Conservation (phyloP, 2,113 vertebrate species). For the Elgaria multicarinata region DNA sequence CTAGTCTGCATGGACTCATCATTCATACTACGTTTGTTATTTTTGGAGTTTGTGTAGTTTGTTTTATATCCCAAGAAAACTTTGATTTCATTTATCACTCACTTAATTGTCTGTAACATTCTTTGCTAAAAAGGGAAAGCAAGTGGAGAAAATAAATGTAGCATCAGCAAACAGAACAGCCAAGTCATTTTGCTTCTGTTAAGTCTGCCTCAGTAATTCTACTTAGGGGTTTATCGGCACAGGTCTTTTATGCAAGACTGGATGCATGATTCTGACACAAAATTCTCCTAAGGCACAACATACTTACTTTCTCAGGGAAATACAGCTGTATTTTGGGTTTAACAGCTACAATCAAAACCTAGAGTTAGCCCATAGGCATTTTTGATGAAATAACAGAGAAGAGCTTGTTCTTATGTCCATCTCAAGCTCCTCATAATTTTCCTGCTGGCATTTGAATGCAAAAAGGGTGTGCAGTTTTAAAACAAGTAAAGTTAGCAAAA, state of each 20-base stretch:
- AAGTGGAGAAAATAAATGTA: slow-evolving; percentile 39
- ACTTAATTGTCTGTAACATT: slow-evolving; percentile 73
- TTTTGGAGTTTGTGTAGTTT: slow-evolving; percentile 65
- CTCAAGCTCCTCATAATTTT: slow-evolving; percentile 6
- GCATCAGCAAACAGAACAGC: slow-evolving; percentile 42
- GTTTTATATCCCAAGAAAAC: slow-evolving; percentile 64
- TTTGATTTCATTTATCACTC: slow-evolving; percentile 71
- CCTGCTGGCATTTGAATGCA: not conserved
- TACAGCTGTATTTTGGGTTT: slow-evolving; percentile 9
- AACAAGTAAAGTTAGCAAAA: not conserved
- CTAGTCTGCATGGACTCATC: slow-evolving; percentile 53
- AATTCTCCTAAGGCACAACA: not conserved
- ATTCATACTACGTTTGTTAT: slow-evolving; percentile 63
- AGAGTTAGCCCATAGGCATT: not conserved
- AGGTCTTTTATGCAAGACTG: not conserved
- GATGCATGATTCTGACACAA: not conserved
- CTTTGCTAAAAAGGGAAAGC: slow-evolving; percentile 38
- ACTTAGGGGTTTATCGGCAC: not conserved
- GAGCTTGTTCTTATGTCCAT: not conserved
- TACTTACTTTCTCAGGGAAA: not conserved
- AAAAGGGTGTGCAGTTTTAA: not conserved
- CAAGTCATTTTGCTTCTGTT: slow-evolving; percentile 18
- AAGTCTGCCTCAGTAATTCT: not conserved
- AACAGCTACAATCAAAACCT: not conserved
- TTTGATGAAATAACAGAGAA: not conserved